Conservation (phyloP, 2,797 vertebrate genomes). For the Halcyon leucocephala region DNA sequence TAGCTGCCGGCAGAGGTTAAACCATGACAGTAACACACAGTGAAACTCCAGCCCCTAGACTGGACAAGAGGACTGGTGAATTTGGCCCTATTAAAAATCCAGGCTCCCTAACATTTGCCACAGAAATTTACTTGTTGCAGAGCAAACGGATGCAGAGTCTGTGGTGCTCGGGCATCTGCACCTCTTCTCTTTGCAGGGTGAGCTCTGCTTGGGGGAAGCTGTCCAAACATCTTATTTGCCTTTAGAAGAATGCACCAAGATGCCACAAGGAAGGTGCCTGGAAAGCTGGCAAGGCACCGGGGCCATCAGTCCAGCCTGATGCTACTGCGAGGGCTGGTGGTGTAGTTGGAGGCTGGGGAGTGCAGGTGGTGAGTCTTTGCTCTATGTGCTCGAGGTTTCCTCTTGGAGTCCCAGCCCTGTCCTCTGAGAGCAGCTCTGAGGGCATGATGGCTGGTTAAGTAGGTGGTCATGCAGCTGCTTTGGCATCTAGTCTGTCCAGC, state of each 20-base stretch:
- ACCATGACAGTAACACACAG: fast-evolving
- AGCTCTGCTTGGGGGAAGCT: neutral
- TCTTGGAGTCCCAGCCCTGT: neutral
- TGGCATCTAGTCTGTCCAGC: neutral
- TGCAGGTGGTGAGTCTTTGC: fast-evolving
- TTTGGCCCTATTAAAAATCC: neutral
- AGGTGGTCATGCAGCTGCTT: neutral
- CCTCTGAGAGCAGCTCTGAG: neutral
- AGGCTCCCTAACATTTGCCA: neutral
- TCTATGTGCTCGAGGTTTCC: neutral
- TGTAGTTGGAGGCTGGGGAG: neutral
- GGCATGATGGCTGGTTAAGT: neutral
- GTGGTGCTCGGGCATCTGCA: fast-evolving
- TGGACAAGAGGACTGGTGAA: neutral
- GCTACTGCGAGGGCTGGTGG: neutral
- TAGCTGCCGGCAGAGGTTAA: neutral
- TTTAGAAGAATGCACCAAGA: neutral
- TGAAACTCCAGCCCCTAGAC: fast-evolving
- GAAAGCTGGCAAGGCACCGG: neutral
- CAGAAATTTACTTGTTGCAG: neutral
- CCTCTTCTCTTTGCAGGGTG: fast-evolving
- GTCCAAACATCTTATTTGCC: neutral
- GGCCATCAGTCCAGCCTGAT: neutral
- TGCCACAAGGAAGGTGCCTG: neutral
- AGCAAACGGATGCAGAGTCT: fast-evolving